Evolutionary conservation across 2,113 vertebrate genomes (phyloP).

Genomic region (Nanorana parkeri): DNA sequence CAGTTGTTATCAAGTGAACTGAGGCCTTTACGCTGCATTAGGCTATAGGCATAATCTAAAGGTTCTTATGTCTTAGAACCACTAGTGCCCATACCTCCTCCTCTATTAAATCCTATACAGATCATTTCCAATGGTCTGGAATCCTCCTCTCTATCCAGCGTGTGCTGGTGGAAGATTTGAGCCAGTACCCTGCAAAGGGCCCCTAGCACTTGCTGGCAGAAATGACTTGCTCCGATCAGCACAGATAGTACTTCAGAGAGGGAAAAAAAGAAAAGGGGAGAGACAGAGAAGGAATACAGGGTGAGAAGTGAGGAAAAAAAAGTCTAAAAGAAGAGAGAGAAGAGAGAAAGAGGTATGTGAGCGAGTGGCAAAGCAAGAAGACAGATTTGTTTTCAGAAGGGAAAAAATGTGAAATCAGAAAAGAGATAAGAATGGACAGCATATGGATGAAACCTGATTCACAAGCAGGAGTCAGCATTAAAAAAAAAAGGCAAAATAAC

Average conservation of each 20-base stretch:
- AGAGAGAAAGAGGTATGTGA: constrained; percentile 36
- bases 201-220: constrained; percentile 88
- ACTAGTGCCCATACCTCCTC: constrained; percentile 50
- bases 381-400: neutral
- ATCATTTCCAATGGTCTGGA: constrained; percentile 82
- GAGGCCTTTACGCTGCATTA: constrained; percentile 5
- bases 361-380: neutral
- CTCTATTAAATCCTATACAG: constrained; percentile 66
- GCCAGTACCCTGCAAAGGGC: constrained; percentile 90
- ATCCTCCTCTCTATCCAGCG: constrained; percentile 90
- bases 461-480: neutral
- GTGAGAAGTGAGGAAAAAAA: constrained; percentile 43
- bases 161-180: constrained; percentile 73
- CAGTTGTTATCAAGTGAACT: neutral
- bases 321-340: constrained; percentile 6
- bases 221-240: constrained; percentile 79
- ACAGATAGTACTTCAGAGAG: constrained; percentile 82
- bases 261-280: constrained; percentile 61
- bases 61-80: constrained; percentile 18
- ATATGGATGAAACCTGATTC: constrained; percentile 46
- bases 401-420: constrained; percentile 34
- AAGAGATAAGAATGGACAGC: constrained; percentile 49
- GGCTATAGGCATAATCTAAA: constrained; percentile 1
- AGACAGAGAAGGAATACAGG: constrained; percentile 25
- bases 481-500: neutral